Base-by-base conservation (phyloP, 2,113 vertebrate genomes). In the Plotosus lineatus region DNA sequence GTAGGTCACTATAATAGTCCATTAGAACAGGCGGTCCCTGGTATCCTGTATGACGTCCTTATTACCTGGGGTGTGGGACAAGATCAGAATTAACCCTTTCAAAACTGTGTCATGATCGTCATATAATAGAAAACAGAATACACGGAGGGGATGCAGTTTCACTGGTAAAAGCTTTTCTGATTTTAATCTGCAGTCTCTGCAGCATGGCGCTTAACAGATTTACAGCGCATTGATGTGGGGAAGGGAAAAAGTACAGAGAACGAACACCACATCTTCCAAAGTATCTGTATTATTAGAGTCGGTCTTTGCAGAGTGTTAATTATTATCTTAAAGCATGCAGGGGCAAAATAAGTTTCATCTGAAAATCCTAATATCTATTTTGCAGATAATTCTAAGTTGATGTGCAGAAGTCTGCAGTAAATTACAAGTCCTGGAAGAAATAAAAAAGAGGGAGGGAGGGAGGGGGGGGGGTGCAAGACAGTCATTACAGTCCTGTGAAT, bases 31-130 rank as follows among this genome's bases (percentile, higher is more conserved):
- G 42, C 63, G 42, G 66, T 33, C 26, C 48, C 71, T 51, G 26
- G 38, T 50, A 76, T 84, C 78, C n/a, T n/a, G n/a, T n/a, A n/a
- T 83, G 75, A 85, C 72, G 71, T 76, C 53, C 68, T 66, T 56
- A 78, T 77, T 80, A 82, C 36, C 51, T 71, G 40, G 65, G 28
- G 73, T 69, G 50, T 80, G 51, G 36, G 53, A 28, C n/a, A 80
- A 83, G 51, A 60, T 75, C 61, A 78, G 56, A 60, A 69, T 74
- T 74, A 63, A 76, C 23, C 51, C 55, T 69, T 19, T 36, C 23
- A 66, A 17, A 31, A 58, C 38, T 53, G 19, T 31, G 68, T 77
- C 78, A 81, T 58, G 60, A 72, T 74, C 66, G 83, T 56, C 40
- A 33, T 50, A 55, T 55, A 51, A 81, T 74, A 63, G 58, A 85